Conservation (phyloP, 2,113 vertebrate genomes). For the Probosciger aterrimus region DNA sequence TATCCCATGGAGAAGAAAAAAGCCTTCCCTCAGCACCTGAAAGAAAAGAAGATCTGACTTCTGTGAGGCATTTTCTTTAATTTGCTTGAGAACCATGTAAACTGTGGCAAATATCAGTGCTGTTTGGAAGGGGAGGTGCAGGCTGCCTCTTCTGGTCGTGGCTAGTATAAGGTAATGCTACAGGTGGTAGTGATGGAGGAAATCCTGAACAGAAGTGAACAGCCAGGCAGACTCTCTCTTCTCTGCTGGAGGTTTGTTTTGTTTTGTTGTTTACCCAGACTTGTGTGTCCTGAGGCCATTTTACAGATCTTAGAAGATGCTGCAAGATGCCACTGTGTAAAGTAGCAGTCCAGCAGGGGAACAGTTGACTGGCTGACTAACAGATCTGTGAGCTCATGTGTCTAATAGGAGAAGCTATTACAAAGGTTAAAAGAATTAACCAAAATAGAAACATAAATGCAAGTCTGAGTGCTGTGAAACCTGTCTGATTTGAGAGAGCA, state of each 20-base stretch:
- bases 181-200: neutral
- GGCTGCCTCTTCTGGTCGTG: neutral
- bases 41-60: neutral
- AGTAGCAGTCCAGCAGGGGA: neutral
- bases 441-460: neutral
- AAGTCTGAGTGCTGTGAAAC: neutral
- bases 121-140: neutral
- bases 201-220: neutral
- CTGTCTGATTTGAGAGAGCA: neutral
- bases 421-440: neutral
- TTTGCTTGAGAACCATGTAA: neutral
- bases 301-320: neutral
- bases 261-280: neutral
- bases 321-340: neutral
- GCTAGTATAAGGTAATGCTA: neutral
- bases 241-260: neutral
- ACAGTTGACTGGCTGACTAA: neutral
- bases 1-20: neutral
- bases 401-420: neutral
- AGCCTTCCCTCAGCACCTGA: neutral
- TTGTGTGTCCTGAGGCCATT: neutral
- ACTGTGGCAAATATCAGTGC: neutral
- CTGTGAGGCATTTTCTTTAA: neutral
- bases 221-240: neutral
- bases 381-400: neutral